Evolutionary conservation across 2,113 vertebrate genomes (phyloP).

Genomic region (Thunnus thynnus): DNA sequence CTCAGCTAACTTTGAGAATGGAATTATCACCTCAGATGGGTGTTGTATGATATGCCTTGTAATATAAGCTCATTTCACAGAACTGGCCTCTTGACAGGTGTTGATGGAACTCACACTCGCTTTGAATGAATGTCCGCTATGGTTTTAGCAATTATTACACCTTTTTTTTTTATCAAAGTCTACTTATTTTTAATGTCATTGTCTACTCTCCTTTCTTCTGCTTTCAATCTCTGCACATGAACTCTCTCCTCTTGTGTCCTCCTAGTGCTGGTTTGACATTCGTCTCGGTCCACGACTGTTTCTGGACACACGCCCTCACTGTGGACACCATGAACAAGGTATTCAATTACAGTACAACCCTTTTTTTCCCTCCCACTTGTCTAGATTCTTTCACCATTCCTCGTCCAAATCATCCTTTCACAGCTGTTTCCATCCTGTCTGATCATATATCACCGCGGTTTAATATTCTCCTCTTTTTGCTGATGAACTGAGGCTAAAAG

Average conservation of each 20-base stretch:
- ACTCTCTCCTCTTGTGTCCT: slow-evolving; percentile 13
- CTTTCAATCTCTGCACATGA: not conserved
- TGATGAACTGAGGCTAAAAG: slow-evolving; percentile 8
- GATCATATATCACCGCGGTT: not conserved
- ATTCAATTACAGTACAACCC: not conserved
- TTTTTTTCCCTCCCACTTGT: not conserved
- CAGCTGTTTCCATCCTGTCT: slow-evolving; percentile 6
- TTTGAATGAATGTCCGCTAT: not conserved
- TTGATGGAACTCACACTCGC: not conserved
- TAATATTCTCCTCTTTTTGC: not conserved
- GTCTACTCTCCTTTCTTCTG: not conserved
- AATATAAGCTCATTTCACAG: not conserved
- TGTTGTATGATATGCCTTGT: not conserved
- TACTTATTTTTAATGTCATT: not conserved
- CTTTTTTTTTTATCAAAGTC: not conserved
- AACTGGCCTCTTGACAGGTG: not conserved
- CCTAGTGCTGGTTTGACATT: slow-evolving; percentile 92
- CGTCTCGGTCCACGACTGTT: slow-evolving; percentile 97
- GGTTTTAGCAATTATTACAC: not conserved
- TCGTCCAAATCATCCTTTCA: not conserved
- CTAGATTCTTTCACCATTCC: not conserved
- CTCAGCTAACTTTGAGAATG: not conserved
- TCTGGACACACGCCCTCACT: slow-evolving; percentile 94
- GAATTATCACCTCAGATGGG: not conserved
- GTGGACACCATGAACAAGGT: slow-evolving; percentile 97